A percentile compares a stretch with the other conserved stretches of the same genome.
Evolutionary conservation across 2,797 vertebrate species (phyloP).

Genomic region (Sphenodon punctatus): DNA sequence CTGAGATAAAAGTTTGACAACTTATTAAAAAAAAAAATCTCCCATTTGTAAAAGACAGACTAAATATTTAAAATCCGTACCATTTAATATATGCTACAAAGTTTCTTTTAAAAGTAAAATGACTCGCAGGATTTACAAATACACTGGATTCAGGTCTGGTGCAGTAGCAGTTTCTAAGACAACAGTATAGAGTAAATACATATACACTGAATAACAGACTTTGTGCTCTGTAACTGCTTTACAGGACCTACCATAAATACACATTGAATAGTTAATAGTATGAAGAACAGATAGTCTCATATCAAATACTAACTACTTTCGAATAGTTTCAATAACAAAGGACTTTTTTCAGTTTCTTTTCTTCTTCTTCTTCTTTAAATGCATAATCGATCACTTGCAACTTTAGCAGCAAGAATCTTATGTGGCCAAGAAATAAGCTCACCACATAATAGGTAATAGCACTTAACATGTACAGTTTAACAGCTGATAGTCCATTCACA

Average conservation of each 20-base stretch:
- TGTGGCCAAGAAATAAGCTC: constrained; percentile 77
- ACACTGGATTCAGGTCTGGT: constrained; percentile 65
- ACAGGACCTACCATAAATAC: constrained; percentile 75
- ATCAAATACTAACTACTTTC: constrained; percentile 83
- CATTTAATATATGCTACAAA: constrained; percentile 75
- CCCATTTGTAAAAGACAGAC: constrained; percentile 77
- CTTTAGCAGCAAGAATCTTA: constrained; percentile 83
- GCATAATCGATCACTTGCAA: constrained; percentile 72
- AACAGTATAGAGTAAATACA: constrained; percentile 78
- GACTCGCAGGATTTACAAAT: constrained; percentile 75
- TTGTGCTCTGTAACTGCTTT: constrained; percentile 82
- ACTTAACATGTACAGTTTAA: constrained; percentile 82
- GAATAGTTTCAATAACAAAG: constrained; percentile 72
- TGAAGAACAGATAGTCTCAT: constrained; percentile 79
- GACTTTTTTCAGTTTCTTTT: constrained; percentile 15
- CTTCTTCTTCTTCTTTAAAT: constrained; percentile 53
- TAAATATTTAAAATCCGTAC: constrained; percentile 72
- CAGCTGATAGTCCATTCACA: constrained; percentile 80
- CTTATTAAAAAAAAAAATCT: constrained; percentile 82
- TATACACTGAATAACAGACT: constrained; percentile 78
- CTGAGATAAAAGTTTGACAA: constrained; percentile 67
- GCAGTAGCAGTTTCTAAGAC: constrained; percentile 69
- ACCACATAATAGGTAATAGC: constrained; percentile 82
- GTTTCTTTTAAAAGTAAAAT: constrained; percentile 71
- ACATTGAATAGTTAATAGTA: constrained; percentile 71